phyloP scores from a whole-genome alignment of 2,113 vertebrate species.

The Prionailurus viverrinus region DNA sequence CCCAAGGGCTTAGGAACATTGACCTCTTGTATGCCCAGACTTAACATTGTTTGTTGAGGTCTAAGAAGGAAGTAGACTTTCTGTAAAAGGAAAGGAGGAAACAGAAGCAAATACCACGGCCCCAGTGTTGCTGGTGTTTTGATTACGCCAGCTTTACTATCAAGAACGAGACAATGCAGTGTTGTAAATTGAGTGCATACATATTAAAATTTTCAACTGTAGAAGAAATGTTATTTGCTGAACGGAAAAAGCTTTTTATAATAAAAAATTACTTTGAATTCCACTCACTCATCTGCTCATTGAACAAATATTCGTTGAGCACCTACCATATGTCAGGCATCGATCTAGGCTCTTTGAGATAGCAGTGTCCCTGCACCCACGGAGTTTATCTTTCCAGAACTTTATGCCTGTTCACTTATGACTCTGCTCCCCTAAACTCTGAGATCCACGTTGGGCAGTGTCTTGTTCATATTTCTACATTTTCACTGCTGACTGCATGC shows the following conservation, averaged over 20 bases:
- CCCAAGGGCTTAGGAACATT: background rate
- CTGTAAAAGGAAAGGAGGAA: background rate
- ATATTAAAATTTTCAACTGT: background rate
- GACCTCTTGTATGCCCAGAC: background rate
- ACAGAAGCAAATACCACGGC: background rate
- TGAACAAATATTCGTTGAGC: background rate
- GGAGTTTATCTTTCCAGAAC: background rate
- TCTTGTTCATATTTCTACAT: background rate
- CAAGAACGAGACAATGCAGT: background rate
- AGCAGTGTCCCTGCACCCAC: no score
- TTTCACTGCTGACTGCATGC: background rate
- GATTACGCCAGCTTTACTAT: background rate
- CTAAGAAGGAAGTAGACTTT: background rate
- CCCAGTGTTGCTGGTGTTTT: background rate
- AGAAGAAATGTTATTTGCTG: background rate
- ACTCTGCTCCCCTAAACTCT: background rate
- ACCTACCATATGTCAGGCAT: background rate
- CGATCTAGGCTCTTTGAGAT: background rate
- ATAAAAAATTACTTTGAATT: background rate
- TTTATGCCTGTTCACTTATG: background rate
- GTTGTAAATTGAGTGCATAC: background rate
- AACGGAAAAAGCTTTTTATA: background rate
- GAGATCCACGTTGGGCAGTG: no score
- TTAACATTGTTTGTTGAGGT: background rate
- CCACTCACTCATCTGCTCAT: background rate